Evolutionary conservation across 2,113 vertebrate genomes (phyloP), one percentile per base, ranked within the genome.

Genomic region (Onychostoma macrolepis): DNA sequence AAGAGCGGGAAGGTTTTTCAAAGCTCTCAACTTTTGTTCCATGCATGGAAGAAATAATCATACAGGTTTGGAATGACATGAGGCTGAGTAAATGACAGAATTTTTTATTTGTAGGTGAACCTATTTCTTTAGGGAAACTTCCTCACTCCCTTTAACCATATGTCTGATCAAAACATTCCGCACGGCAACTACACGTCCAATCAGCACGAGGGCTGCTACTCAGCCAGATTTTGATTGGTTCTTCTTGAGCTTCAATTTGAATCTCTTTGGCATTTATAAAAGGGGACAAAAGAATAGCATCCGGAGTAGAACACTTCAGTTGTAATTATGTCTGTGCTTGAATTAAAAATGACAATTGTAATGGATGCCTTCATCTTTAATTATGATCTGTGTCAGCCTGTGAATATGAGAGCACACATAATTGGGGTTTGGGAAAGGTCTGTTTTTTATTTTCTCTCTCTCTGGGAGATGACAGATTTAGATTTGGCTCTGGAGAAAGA

Each of bases 341-440:
- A 90, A 94, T 89, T 93, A 92, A 92, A 93, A 92, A 94, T 93
- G 93, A 93, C 93, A 92, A 91, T 93, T 90, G 91, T 93, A 94
- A 94, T 94, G 90, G 93, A 92, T 91, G 93, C 92, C 91, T 94
- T 94, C 92, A 92, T 91, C 91, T 91, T 93, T 95, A 92, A 94
- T 95, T 94, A 94, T 92, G 92, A 94, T 94, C 93, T 92, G 92
- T 94, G 93, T 93, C 91, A 80, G 71, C 90, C 87, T 24, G 45
- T 86, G 89, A 88, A 91, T 92, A 93, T 94, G 89, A 94, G 93
- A 93, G 87, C 89, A 30, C 69, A 75, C 82, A 89, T 93, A 95
- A 95, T 94, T 94, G 92, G 89, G 90, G 91, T 89, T 88, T 56
- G 84, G 48, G 89, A 86, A 86, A 87, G 87, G 86, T 90, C 86